phyloP scores from a whole-genome alignment of 2,888 invertebrate species.

The Melanostoma mellinum region DNA sequence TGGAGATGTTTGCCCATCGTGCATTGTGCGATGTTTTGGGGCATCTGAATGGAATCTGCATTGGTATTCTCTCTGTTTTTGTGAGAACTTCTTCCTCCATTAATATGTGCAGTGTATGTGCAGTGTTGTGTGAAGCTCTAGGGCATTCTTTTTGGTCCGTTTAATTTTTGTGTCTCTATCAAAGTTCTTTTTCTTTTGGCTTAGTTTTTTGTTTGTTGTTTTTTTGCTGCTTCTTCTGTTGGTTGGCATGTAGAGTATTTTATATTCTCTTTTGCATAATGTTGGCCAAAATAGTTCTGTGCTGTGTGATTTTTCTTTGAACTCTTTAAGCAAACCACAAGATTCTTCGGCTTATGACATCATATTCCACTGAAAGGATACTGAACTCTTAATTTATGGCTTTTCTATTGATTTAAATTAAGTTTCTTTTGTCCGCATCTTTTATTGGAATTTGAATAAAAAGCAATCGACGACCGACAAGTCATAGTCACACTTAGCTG shows the following conservation, averaged over 20 bases:
- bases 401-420: too few species aligned
- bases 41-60: slow-evolving; percentile 55
- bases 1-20: slow-evolving; percentile 70
- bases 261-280: slow-evolving; percentile 47
- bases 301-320: neutral
- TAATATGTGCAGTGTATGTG: slow-evolving; percentile 30
- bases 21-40: slow-evolving; percentile 65
- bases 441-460: too few species aligned
- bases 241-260: slow-evolving; percentile 23
- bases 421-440: too few species aligned
- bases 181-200: slow-evolving; percentile 13
- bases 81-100: slow-evolving; percentile 63
- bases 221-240: neutral
- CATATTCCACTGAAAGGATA: too few species aligned
- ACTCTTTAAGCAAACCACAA: too few species aligned
- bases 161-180: slow-evolving; percentile 74
- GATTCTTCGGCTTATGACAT: too few species aligned
- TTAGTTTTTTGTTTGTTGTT: slow-evolving; percentile 29
- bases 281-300: slow-evolving; percentile 1
- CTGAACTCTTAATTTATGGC: too few species aligned
- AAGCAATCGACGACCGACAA: too few species aligned
- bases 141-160: slow-evolving; percentile 75
- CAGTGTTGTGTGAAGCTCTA: slow-evolving; percentile 74
- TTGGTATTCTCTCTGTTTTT: slow-evolving; percentile 40
- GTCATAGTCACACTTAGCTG: too few species aligned